Percentiles rank a stretch among this genome's conserved stretches.
Conservation (phyloP, 2,888 invertebrate species). For the Drosophila flavopinicola region DNA sequence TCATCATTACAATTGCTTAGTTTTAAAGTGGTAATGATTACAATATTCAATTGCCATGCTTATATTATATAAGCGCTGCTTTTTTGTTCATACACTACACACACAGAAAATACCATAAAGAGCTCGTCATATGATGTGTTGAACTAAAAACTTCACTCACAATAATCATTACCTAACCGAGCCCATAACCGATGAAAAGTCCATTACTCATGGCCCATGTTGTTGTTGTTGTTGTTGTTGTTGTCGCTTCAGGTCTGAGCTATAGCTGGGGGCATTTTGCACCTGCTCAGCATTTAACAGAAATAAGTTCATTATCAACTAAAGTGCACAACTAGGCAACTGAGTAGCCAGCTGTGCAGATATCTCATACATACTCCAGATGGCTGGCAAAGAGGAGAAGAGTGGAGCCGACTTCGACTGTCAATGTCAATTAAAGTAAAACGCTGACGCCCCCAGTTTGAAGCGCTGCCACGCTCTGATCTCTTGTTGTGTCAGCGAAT, state of each 20-base stretch:
- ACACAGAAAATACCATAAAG: conserved; percentile 24
- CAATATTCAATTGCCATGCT: conserved; percentile 46
- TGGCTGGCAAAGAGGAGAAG: neutral
- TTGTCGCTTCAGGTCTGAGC: conserved; percentile 11
- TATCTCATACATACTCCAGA: conserved; percentile 38
- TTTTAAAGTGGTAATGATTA: conserved; percentile 30
- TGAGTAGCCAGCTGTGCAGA: conserved; percentile 31
- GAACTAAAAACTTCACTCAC: conserved; percentile 39
- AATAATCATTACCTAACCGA: conserved; percentile 51
- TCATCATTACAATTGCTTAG: conserved; percentile 9
- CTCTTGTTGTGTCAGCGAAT: conserved; percentile 67
- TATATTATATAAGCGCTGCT: conserved; percentile 45
- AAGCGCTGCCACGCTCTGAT: conserved; percentile 3
- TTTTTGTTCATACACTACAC: neutral
- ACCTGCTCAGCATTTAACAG: conserved; percentile 45
- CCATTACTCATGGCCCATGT: conserved; percentile 53
- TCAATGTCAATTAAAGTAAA: conserved; percentile 74
- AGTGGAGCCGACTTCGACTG: conserved; percentile 41
- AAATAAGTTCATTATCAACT: conserved; percentile 73
- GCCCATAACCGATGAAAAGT: conserved; percentile 25
- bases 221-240: conserved; percentile 16
- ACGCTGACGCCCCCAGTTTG: conserved; percentile 65
- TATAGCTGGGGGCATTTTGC: conserved; percentile 33
- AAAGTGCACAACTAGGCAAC: conserved; percentile 48
- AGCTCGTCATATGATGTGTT: conserved; percentile 33